Conservation (phyloP, 2,797 vertebrate genomes). For the Tokudaia muenninki region DNA sequence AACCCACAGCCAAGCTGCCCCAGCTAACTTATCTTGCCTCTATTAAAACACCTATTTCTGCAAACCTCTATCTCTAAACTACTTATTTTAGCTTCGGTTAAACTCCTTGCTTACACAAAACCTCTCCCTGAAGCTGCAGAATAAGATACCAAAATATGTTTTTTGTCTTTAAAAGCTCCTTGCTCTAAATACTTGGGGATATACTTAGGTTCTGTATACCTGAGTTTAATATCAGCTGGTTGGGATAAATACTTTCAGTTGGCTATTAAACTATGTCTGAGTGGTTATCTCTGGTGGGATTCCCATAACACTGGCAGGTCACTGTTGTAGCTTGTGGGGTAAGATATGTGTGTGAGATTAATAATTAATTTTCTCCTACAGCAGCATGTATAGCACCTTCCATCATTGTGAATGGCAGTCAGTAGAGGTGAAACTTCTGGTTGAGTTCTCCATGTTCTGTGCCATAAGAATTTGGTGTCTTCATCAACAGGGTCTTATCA, state of each 20-base stretch:
- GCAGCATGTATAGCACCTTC: background rate
- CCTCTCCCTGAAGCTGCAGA: background rate
- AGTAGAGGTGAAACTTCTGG: background rate
- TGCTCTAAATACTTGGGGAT: background rate
- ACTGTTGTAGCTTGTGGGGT: background rate
- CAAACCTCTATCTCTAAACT: background rate
- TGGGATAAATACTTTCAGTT: background rate
- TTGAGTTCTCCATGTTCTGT: background rate
- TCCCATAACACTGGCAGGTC: background rate
- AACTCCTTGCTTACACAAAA: background rate
- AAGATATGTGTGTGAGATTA: background rate
- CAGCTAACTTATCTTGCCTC: background rate
- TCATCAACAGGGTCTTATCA: background rate
- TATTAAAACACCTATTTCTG: background rate
- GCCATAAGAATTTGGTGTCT: background rate
- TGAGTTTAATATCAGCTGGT: background rate
- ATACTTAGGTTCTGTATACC: background rate
- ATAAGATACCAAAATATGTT: too few species aligned
- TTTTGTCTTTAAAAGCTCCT: background rate
- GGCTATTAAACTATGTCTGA: background rate
- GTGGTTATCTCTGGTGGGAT: background rate
- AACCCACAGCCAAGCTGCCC: background rate
- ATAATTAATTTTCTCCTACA: background rate
- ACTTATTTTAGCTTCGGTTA: background rate
- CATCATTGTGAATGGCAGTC: background rate